Conservation (phyloP, 2,888 invertebrate species). For the Hydrotaea cyrtoneurina region DNA sequence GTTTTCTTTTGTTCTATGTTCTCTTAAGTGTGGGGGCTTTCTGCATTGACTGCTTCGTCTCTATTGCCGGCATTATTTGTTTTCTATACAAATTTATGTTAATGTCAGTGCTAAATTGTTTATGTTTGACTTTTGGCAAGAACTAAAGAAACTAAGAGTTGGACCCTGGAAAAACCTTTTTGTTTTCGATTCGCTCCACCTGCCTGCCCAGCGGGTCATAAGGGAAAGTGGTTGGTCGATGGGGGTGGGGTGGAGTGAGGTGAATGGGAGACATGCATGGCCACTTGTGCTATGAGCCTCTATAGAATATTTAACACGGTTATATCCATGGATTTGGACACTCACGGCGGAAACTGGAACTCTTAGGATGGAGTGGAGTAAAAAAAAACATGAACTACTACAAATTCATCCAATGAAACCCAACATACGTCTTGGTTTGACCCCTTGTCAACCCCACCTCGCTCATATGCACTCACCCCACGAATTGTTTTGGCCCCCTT, state of each 20-base stretch:
- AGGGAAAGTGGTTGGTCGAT: background rate
- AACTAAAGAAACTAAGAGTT: background rate
- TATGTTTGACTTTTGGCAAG: background rate
- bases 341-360: background rate
- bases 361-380: background rate
- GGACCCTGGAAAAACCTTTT: background rate
- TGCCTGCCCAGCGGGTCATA: background rate
- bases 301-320: constrained; percentile 3
- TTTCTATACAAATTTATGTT: constrained; percentile 45
- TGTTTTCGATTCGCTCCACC: background rate
- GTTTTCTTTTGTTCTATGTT: background rate
- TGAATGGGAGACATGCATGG: background rate
- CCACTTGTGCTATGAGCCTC: background rate
- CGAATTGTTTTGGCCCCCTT: background rate
- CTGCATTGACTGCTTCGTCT: background rate
- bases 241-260: background rate
- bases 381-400: constrained; percentile 15
- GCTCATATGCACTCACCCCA: background rate
- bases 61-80: constrained; percentile 22
- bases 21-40: background rate
- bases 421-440: background rate
- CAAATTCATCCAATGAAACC: constrained; percentile 6
- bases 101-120: constrained; percentile 48
- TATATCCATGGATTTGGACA: background rate
- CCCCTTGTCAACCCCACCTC: background rate